Evolutionary conservation across 2,797 vertebrate species (phyloP).

Genomic region (Avahi laniger): DNA sequence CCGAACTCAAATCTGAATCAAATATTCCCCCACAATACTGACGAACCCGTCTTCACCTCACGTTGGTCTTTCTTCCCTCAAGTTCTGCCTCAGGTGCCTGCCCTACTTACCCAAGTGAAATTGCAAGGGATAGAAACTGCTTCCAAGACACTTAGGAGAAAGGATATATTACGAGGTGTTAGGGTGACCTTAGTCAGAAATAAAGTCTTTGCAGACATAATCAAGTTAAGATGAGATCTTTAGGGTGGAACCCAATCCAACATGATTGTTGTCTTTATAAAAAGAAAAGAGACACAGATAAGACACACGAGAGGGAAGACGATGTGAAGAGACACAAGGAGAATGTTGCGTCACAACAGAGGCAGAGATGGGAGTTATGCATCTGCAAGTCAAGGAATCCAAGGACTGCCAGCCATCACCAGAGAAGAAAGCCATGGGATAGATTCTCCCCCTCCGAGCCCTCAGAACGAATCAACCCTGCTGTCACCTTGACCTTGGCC

Average conservation of each 20-base stretch:
- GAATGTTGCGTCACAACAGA: rapidly evolving
- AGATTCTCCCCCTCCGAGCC: background rate
- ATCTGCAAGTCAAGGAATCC: background rate
- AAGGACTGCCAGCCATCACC: background rate
- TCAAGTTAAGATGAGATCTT: background rate
- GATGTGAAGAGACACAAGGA: rapidly evolving
- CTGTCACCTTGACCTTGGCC: background rate
- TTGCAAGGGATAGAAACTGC: background rate
- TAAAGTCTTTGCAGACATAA: background rate
- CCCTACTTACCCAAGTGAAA: background rate
- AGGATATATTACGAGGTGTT: background rate
- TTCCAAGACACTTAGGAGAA: background rate
- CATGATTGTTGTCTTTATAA: background rate
- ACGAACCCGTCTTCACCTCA: background rate
- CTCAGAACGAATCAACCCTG: too few relatives aligned
- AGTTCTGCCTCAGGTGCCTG: background rate
- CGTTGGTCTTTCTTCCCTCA: background rate
- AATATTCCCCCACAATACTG: background rate
- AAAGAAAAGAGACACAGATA: background rate
- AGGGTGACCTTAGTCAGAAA: background rate
- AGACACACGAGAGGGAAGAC: background rate
- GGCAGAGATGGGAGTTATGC: rapidly evolving
- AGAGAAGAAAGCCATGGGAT: background rate
- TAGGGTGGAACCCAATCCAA: background rate
- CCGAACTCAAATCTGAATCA: background rate